Evolutionary conservation across 2,888 invertebrate species (phyloP), one percentile per base, ranked within the genome.

Genomic region (Nyleta sp.): DNA sequence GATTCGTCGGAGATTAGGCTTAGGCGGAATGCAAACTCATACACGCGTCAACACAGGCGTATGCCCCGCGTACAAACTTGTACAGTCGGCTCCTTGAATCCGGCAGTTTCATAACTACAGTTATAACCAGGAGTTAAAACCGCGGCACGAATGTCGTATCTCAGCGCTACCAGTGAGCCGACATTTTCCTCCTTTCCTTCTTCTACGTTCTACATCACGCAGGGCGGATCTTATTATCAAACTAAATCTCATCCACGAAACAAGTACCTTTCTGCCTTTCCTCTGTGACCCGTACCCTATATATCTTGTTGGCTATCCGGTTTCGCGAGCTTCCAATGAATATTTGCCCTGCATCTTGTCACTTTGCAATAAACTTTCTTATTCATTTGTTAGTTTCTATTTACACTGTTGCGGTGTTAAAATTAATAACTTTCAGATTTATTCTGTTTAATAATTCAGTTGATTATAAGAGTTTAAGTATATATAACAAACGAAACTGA

Each of bases 101-200:
- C 85, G 84, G 87, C 86, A 87, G 87, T 90, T 89, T 89, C 88
- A 87, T 87, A 87, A 87, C 85, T 86, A 84, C 82, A 86, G 84
- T 86, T 88, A 87, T 88, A 90, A 89, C 87, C 87, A 86, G 84
- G 87, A 90, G 89, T 90, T 90, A 90, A 90, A 90, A 90, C 89
- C 89, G 81, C 90, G 87, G 87, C 86, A 84, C 87, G 87, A 89
- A 85, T 89, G 89, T 89, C 90, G 86, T 90, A 90, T 90, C 89
- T 90, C 88, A 87, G 85, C 72, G 80, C 77, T 77, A 78, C 79
- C 73, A 80, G 82, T 79, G 79, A 81, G 83, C 46, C 80, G 78
- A 81, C 81, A 82, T 81, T 82, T 81, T 81, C 78, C 72, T 74
- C 78, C 77, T 76, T 72, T 77, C 74, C 77, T 70, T 62, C 77